Percentiles rank a stretch among this genome's conserved stretches.
Evolutionary conservation across 2,888 invertebrate species (phyloP).

Genomic region (Prenolepis imparis): DNA sequence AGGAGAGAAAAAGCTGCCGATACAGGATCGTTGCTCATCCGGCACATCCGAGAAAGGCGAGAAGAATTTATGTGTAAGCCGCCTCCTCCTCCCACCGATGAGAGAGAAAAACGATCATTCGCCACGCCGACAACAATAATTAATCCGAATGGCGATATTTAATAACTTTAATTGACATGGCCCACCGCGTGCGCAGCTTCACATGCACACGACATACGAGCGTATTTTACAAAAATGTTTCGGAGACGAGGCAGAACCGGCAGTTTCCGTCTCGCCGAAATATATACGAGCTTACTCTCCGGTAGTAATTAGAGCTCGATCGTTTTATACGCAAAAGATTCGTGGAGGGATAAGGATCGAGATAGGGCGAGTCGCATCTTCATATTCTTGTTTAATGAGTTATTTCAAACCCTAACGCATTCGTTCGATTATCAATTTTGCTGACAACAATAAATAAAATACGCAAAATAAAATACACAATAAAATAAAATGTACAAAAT

Average conservation of each 20-base stretch:
- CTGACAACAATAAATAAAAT: neutral
- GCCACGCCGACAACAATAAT: conserved; percentile 60
- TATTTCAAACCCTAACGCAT: neutral
- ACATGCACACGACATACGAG: conserved; percentile 31
- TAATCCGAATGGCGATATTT: conserved; percentile 68
- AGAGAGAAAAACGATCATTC: neutral
- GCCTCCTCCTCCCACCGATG: neutral
- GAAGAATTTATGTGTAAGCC: conserved; percentile 45
- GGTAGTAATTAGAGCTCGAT: conserved; percentile 60
- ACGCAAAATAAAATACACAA: too few species aligned
- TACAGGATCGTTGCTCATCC: conserved; percentile 56
- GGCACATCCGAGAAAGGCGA: conserved; percentile 41
- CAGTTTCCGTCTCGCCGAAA: neutral
- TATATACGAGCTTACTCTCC: conserved; percentile 50
- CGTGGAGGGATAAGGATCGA: neutral
- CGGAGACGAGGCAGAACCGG: conserved; percentile 23
- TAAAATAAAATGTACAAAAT: neutral
- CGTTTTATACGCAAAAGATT: conserved; percentile 31
- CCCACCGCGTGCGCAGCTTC: conserved; percentile 31
- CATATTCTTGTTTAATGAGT: neutral
- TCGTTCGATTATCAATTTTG: neutral
- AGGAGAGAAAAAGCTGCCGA: conserved; percentile 10
- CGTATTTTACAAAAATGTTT: conserved; percentile 40
- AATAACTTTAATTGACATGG: conserved; percentile 69
- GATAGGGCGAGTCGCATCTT: neutral